Percentiles rank a stretch among this genome's conserved stretches.
These are phyloP conservation scores for Drosophila neoperkinsi DNA, from an alignment of 2,888 invertebrate genomes.

Conservation along the genomic window DNA sequence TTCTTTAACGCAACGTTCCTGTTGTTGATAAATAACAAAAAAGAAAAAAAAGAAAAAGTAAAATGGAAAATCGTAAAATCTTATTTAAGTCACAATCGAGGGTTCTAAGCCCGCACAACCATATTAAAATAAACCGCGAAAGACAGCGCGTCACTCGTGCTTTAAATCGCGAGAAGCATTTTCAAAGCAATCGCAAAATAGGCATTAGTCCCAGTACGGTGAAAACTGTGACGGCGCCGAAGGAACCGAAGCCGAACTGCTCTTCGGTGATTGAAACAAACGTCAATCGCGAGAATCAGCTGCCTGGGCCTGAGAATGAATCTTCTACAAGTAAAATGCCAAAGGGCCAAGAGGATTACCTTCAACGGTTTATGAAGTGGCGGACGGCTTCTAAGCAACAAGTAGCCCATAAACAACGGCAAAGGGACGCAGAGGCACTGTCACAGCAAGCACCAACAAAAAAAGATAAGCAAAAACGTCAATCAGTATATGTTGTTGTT, in stretches of 20 bases:
- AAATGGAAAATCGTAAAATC: constrained; percentile 38
- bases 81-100: constrained; percentile 50
- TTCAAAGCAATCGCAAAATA: constrained; percentile 62
- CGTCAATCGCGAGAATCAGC: constrained; percentile 41
- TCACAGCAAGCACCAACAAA: not conserved
- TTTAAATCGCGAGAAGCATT: constrained; percentile 62
- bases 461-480: constrained; percentile 15
- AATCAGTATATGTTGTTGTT: constrained; percentile 22
- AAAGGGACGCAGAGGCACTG: not conserved
- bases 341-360: constrained; percentile 22
- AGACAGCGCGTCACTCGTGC: constrained; percentile 51
- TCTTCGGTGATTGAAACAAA: not conserved
- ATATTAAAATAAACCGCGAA: constrained; percentile 59
- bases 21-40: not conserved
- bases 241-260: not conserved
- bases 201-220: constrained; percentile 52
- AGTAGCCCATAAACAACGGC: not conserved
- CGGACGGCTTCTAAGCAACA: constrained; percentile 18
- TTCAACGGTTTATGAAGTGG: constrained; percentile 47
- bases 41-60: not conserved
- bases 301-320: not conserved
- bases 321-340: not conserved
- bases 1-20: constrained; percentile 13
- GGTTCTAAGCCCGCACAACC: constrained; percentile 47
- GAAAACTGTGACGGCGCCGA: not conserved